A percentile compares a stretch with the other conserved stretches of the same genome.
Evolutionary conservation across 1,140 invertebrate genomes (phyloP).

Genomic region (Leptinotarsa defecta): DNA sequence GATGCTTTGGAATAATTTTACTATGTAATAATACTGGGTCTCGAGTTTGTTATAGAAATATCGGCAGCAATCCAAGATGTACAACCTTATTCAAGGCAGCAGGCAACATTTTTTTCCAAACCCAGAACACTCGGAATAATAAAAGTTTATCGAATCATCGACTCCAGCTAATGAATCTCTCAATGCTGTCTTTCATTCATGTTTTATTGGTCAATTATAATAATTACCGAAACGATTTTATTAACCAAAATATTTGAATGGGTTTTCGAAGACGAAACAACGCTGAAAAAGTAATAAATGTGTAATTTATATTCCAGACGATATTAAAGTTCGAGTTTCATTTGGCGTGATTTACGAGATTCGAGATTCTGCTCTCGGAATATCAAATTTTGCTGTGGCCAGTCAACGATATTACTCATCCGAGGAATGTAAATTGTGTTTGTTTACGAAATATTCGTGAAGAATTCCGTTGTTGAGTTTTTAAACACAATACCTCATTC

Average conservation of each 20-base stretch:
- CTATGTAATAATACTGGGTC: no score
- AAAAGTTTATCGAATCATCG: no score
- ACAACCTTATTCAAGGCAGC: no score
- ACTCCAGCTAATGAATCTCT: not conserved
- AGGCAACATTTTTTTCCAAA: no score
- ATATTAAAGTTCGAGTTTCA: not conserved
- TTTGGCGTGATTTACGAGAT: not conserved
- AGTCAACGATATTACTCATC: not conserved
- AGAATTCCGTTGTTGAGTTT: no score
- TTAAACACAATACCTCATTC: no score
- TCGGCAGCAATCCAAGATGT: no score
- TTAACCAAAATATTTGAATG: not conserved
- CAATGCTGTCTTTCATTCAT: not conserved
- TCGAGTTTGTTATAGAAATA: no score
- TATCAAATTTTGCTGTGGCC: not conserved
- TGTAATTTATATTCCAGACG: not conserved
- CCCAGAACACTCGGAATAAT: no score
- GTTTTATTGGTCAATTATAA: constrained; percentile 1
- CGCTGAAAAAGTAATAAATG: not conserved
- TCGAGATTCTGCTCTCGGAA: not conserved
- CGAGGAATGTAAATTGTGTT: not conserved
- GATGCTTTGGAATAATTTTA: no score
- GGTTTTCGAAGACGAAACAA: not conserved
- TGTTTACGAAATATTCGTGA: not conserved
- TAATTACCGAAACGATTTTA: not conserved